Percentiles rank a stretch among this genome's conserved stretches.
Evolutionary conservation across 2,888 invertebrate genomes (phyloP).

Genomic region (Branchinecta sandiegonensis): DNA sequence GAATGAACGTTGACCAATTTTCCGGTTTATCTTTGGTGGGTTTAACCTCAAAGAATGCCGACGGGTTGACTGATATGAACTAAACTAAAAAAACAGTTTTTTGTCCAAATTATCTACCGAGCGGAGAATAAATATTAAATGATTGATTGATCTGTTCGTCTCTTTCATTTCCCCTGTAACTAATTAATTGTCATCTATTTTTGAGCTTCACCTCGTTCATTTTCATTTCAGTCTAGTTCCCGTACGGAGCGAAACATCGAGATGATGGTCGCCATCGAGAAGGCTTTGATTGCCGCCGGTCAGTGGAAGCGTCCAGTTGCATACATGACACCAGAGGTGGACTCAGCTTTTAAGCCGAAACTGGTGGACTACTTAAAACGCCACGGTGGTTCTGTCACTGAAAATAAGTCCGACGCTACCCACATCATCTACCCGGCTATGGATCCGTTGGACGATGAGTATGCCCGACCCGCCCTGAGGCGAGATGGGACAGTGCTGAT

Average conservation of each 20-base stretch:
- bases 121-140: too few relatives aligned
- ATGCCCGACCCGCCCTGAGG: slow-evolving; percentile 69
- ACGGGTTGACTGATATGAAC: too few relatives aligned
- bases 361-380: slow-evolving; percentile 23
- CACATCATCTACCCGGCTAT: slow-evolving; percentile 75
- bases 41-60: too few relatives aligned
- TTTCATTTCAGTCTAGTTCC: slow-evolving; percentile 57
- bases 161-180: too few relatives aligned
- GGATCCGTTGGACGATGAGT: slow-evolving; percentile 76
- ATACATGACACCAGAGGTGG: slow-evolving; percentile 68
- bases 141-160: too few relatives aligned
- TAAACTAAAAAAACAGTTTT: too few relatives aligned
- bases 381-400: slow-evolving; percentile 33
- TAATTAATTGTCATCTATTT: too few relatives aligned
- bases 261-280: slow-evolving; percentile 79
- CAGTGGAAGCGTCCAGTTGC: slow-evolving; percentile 62
- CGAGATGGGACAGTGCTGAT: slow-evolving; percentile 61
- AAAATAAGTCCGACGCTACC: slow-evolving; percentile 74
- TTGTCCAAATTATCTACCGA: too few relatives aligned
- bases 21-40: too few relatives aligned
- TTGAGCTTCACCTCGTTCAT: too few relatives aligned
- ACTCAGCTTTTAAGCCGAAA: slow-evolving; percentile 36
- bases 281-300: slow-evolving; percentile 64
- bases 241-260: slow-evolving; percentile 82
- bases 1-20: too few relatives aligned